These are phyloP conservation scores for Platyrinchus mystaceus DNA, from an alignment of 2,797 vertebrate genomes.

Conservation along the genomic window DNA sequence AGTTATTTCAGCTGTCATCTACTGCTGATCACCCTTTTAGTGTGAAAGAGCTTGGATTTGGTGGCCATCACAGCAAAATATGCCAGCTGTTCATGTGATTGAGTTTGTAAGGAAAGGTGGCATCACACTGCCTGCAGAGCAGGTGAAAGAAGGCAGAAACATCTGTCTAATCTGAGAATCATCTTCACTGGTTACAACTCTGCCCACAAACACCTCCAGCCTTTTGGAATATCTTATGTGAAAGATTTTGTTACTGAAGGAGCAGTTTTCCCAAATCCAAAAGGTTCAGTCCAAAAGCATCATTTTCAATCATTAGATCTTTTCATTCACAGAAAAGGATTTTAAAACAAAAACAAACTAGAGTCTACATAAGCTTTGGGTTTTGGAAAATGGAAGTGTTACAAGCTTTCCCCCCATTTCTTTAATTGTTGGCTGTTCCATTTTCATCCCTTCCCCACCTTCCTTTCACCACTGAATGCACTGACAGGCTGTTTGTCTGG, in stretches of 20 bases:
- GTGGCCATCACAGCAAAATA: background rate
- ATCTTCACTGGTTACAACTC: background rate
- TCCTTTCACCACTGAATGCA: background rate
- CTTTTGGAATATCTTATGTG: background rate
- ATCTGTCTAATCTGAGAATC: background rate
- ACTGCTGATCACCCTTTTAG: background rate
- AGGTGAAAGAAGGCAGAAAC: background rate
- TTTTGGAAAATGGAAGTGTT: background rate
- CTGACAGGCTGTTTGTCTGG: background rate
- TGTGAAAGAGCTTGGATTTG: background rate
- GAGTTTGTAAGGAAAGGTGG: background rate
- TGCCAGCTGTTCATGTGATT: rapidly evolving
- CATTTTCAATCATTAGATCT: background rate
- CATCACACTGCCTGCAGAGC: background rate
- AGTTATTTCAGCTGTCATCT: background rate
- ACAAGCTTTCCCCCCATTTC: background rate
- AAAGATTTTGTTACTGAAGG: background rate
- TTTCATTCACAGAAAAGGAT: background rate
- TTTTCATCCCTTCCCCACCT: background rate
- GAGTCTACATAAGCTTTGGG: background rate
- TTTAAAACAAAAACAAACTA: background rate
- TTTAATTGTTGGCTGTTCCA: background rate
- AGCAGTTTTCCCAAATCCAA: background rate
- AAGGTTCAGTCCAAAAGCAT: background rate
- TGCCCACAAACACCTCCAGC: background rate